A percentile compares a stretch with the other conserved stretches of the same genome.
Conservation (phyloP, 2,797 vertebrate genomes). For the Premnoplex brunnescens region DNA sequence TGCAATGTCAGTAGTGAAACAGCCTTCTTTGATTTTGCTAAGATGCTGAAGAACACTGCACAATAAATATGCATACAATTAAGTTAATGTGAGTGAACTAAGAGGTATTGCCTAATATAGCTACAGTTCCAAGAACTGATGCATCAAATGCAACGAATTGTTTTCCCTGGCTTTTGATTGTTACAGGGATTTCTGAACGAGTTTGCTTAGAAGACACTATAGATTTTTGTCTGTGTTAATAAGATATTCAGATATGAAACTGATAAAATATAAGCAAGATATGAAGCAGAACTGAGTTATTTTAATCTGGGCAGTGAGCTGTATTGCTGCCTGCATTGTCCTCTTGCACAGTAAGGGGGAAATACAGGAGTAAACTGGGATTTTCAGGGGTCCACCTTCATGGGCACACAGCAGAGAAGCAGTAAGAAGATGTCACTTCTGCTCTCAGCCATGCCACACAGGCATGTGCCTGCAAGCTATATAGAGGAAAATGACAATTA, state of each 20-base stretch:
- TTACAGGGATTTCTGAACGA: constrained; percentile 33
- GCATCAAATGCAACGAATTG: constrained; percentile 3
- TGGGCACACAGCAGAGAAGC: not conserved
- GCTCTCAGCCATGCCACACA: not conserved
- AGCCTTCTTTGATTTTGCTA: constrained; percentile 14
- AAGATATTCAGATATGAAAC: not conserved
- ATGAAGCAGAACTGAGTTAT: not conserved
- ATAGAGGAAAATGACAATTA: not conserved
- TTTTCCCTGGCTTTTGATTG: not conserved
- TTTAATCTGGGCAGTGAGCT: not conserved
- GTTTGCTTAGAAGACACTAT: not conserved
- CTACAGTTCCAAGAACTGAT: constrained; percentile 33
- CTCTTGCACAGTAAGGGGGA: not conserved
- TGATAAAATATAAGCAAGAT: not conserved
- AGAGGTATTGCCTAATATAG: not conserved
- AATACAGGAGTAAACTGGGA: not conserved
- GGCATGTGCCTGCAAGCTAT: accelerated
- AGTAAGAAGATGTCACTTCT: not conserved
- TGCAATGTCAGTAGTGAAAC: not conserved
- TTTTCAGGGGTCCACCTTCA: not conserved
- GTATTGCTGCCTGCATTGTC: not conserved
- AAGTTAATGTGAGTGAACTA: constrained; percentile 30
- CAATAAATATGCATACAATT: constrained; percentile 52
- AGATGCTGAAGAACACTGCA: not conserved
- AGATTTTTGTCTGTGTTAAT: not conserved